phyloP scores from a whole-genome alignment of 2,113 vertebrate species.

The Psittacula cyanocephala region DNA sequence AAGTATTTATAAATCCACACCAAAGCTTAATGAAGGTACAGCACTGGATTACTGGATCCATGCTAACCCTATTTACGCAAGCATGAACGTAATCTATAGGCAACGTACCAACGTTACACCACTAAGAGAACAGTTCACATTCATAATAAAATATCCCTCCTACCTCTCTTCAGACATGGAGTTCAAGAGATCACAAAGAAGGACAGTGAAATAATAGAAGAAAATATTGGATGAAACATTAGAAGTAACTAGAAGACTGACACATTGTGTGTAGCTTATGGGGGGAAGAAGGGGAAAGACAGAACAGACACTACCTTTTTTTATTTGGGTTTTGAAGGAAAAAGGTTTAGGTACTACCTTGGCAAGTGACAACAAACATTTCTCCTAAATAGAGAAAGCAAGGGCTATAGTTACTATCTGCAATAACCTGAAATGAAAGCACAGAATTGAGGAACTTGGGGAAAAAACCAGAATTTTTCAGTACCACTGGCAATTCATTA shows the following conservation, averaged over 20 bases:
- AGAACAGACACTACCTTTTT: not conserved
- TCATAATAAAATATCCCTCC: not conserved
- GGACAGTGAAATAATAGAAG: not conserved
- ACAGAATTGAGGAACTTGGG: not conserved
- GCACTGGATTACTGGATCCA: not conserved
- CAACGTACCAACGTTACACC: not conserved
- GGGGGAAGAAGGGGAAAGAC: accelerated
- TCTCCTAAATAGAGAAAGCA: not conserved
- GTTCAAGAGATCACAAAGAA: not conserved
- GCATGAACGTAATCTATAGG: not conserved
- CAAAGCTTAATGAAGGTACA: not conserved
- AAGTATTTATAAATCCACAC: slow-evolving; percentile 19
- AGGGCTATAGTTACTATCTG: not conserved
- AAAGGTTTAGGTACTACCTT: not conserved
- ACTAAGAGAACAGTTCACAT: not conserved
- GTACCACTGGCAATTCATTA: not conserved
- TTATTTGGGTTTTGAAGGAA: not conserved
- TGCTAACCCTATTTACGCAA: slow-evolving; percentile 33
- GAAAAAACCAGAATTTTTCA: not conserved
- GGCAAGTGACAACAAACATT: not conserved
- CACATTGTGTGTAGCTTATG: not conserved
- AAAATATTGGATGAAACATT: not conserved
- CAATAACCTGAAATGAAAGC: not conserved
- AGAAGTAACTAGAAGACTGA: not conserved
- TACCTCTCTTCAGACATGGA: not conserved